phyloP scores from a whole-genome alignment of 2,888 invertebrate genomes.

The Latrodectus hesperus region DNA sequence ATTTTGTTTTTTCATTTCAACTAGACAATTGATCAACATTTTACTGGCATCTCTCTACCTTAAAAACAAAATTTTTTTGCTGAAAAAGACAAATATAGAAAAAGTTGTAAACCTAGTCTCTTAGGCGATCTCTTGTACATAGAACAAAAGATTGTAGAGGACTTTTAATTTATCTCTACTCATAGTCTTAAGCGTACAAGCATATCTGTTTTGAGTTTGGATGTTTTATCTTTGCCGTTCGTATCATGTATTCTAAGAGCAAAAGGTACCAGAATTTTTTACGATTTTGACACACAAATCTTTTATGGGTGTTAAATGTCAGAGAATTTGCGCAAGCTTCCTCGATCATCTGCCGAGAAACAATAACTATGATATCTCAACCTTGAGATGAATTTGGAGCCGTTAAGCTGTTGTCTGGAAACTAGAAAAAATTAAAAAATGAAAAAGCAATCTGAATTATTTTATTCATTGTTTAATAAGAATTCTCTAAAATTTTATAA shows the following conservation, averaged over 20 bases:
- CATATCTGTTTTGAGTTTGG: constrained; percentile 25
- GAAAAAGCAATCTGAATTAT: no score
- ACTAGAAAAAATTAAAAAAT: no score
- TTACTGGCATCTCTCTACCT: constrained; percentile 7
- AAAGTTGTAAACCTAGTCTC: constrained; percentile 2
- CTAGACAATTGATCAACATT: background rate
- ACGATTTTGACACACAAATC: constrained; percentile 48
- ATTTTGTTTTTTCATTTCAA: constrained; percentile 6
- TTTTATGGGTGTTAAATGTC: constrained; percentile 55
- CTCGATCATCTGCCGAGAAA: constrained; percentile 15
- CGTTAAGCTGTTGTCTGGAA: no score
- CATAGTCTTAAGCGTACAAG: constrained; percentile 38
- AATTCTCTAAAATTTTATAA: no score
- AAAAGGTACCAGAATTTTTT: constrained; percentile 16
- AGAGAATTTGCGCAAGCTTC: constrained; percentile 26
- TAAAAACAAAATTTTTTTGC: constrained; percentile 21
- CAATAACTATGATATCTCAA: constrained; percentile 23
- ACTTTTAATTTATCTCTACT: constrained; percentile 31
- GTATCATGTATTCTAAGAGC: constrained; percentile 12
- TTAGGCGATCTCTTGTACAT: constrained; percentile 14
- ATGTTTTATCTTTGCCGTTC: constrained; percentile 29
- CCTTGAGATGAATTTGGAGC: constrained; percentile 22
- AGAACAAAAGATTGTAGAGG: constrained; percentile 18
- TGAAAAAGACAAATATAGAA: constrained; percentile 11
- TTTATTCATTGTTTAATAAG: no score